phyloP scores from a whole-genome alignment of 2,113 vertebrate species.

The Sciurus niger region DNA sequence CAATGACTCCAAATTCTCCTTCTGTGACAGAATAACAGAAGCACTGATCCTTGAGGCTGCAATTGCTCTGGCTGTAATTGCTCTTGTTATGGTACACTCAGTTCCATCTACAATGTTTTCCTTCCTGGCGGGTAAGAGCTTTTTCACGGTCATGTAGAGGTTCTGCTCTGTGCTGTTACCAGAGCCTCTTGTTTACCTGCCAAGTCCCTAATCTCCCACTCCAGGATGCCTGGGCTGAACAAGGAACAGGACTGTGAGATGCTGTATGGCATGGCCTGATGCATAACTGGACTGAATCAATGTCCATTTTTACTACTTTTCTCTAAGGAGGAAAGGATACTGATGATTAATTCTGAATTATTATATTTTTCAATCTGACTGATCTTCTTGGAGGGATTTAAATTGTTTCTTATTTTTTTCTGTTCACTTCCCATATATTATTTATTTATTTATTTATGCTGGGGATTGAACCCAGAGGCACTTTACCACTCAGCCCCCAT shows the following conservation, averaged over 20 bases:
- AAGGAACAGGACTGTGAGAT: neutral
- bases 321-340: neutral
- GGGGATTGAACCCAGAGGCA: too few species aligned
- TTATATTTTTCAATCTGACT: neutral
- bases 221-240: neutral
- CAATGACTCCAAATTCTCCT: slow-evolving; percentile 50
- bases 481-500: too few species aligned
- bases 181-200: neutral
- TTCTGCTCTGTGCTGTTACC: slow-evolving; percentile 30
- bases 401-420: neutral
- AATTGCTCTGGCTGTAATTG: slow-evolving; percentile 50
- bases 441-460: too few species aligned
- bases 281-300: neutral
- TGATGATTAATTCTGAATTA: neutral
- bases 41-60: slow-evolving; percentile 27
- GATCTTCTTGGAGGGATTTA: slow-evolving; percentile 50
- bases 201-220: neutral
- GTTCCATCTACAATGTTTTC: slow-evolving; percentile 28
- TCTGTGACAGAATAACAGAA: slow-evolving; percentile 58
- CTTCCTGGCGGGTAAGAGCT: neutral
- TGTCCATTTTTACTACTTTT: neutral
- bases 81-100: slow-evolving; percentile 50
- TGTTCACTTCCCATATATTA: neutral
- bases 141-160: neutral
- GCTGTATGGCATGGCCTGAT: neutral